These are phyloP conservation scores for Plebejus melissa DNA, from an alignment of 2,888 invertebrate species.

Conservation along the genomic window DNA sequence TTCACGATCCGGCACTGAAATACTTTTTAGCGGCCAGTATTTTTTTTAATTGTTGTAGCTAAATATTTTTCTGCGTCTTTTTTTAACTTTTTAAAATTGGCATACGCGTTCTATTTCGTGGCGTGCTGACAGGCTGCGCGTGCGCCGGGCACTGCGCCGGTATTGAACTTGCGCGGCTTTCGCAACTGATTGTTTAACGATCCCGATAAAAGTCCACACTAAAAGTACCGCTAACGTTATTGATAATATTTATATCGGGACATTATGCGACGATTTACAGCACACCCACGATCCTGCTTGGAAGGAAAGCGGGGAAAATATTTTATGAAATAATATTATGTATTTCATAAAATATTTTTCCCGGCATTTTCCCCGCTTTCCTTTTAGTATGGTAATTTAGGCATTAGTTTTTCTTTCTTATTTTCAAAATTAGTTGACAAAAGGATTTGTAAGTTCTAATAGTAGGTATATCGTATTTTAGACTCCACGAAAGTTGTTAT, in stretches of 20 bases:
- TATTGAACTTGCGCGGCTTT: slow-evolving; percentile 72
- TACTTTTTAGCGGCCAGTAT: neutral
- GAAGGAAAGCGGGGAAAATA: neutral
- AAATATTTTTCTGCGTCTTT: neutral
- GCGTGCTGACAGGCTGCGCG: slow-evolving; percentile 67
- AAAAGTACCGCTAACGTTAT: slow-evolving; percentile 40
- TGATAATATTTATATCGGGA: slow-evolving; percentile 33
- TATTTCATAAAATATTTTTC: neutral
- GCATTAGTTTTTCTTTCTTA: no score
- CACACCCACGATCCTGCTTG: slow-evolving; percentile 6
- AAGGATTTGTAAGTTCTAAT: no score
- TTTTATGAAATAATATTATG: no score
- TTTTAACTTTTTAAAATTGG: slow-evolving; percentile 20
- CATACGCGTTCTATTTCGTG: slow-evolving; percentile 38
- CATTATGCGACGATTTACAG: slow-evolving; percentile 25
- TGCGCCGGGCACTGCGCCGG: slow-evolving; percentile 61
- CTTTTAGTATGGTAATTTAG: no score
- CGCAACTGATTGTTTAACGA: slow-evolving; percentile 48
- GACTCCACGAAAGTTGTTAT: no score
- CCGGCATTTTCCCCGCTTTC: neutral
- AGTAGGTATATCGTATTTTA: no score
- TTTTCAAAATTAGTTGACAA: no score
- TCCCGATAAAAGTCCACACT: slow-evolving; percentile 36
- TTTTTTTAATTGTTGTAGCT: neutral
- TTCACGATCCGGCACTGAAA: neutral